A percentile compares a stretch with the other conserved stretches of the same genome.
Conservation (phyloP, 1,140 invertebrate genomes). For the Heliconius nattereri region DNA sequence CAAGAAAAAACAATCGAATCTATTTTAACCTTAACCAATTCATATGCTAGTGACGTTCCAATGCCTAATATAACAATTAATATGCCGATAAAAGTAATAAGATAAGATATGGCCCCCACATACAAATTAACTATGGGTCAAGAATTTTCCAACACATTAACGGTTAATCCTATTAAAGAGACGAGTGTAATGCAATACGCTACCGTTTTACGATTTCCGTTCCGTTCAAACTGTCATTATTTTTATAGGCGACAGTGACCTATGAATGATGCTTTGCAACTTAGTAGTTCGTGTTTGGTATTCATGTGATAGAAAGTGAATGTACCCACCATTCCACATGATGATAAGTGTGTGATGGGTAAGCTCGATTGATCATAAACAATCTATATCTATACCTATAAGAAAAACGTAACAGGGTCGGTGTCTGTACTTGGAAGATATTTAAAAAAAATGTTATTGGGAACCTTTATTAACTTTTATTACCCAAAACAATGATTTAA, state of each 20-base stretch:
- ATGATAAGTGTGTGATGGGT: neutral
- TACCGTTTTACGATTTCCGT: slow-evolving; percentile 45
- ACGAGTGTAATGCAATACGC: slow-evolving; percentile 30
- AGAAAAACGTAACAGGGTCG: no score
- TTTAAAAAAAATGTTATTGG: no score
- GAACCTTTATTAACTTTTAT: no score
- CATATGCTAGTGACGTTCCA: neutral
- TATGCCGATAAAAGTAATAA: slow-evolving; percentile 31
- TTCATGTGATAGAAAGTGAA: slow-evolving; percentile 38
- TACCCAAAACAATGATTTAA: no score
- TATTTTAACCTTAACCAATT: neutral
- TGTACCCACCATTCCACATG: slow-evolving; percentile 20
- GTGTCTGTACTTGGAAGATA: no score
- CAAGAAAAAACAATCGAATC: neutral
- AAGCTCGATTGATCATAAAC: no score
- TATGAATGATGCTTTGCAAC: slow-evolving; percentile 32
- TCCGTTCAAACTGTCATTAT: slow-evolving; percentile 33
- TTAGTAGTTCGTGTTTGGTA: slow-evolving; percentile 29
- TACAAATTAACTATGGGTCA: slow-evolving; percentile 23
- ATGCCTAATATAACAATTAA: slow-evolving; percentile 24
- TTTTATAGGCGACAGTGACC: slow-evolving; percentile 43
- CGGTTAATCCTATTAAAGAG: slow-evolving; percentile 27
- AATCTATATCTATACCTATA: no score
- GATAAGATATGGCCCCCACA: slow-evolving; percentile 27
- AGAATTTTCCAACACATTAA: slow-evolving; percentile 26